These are phyloP conservation scores for Melipona quadrifasciata DNA, from an alignment of 1,140 invertebrate genomes.

Conservation along the genomic window DNA sequence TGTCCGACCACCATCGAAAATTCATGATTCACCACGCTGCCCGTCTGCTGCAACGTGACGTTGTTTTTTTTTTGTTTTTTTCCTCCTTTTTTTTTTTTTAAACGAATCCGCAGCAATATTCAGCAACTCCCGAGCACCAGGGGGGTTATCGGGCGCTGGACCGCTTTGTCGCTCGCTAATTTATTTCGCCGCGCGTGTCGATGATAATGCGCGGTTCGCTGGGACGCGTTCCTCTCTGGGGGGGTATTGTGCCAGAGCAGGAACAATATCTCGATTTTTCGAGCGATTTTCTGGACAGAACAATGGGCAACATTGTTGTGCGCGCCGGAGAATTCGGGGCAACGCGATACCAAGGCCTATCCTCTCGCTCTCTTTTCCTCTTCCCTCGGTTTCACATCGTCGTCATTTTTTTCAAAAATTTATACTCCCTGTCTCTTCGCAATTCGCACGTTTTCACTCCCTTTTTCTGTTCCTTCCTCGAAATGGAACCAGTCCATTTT, in stretches of 20 bases:
- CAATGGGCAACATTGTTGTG: slow-evolving; percentile 31
- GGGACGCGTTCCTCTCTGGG: neutral
- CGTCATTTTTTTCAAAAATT: neutral
- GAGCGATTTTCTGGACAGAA: slow-evolving; percentile 9
- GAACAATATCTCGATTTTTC: slow-evolving; percentile 47
- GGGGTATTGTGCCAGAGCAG: slow-evolving; percentile 14
- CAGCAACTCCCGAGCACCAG: neutral
- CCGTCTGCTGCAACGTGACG: slow-evolving; percentile 2
- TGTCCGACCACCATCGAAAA: slow-evolving; percentile 20
- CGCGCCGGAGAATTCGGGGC: neutral
- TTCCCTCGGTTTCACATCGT: neutral
- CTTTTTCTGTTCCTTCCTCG: neutral
- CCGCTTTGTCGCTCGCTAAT: slow-evolving; percentile 41
- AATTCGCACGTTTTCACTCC: neutral
- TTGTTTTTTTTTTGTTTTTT: neutral
- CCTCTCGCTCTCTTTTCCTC: neutral
- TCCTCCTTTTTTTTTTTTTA: neutral
- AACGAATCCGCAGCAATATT: neutral
- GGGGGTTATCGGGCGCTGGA: slow-evolving; percentile 5
- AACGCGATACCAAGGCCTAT: neutral
- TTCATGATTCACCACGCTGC: slow-evolving; percentile 37
- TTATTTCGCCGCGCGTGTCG: slow-evolving; percentile 47
- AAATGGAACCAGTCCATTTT: neutral
- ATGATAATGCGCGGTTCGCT: slow-evolving; percentile 35
- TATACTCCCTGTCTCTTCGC: neutral